phyloP scores from a whole-genome alignment of 35 echinoderm and acorn worm species.

The Lytechinus variegatus region DNA sequence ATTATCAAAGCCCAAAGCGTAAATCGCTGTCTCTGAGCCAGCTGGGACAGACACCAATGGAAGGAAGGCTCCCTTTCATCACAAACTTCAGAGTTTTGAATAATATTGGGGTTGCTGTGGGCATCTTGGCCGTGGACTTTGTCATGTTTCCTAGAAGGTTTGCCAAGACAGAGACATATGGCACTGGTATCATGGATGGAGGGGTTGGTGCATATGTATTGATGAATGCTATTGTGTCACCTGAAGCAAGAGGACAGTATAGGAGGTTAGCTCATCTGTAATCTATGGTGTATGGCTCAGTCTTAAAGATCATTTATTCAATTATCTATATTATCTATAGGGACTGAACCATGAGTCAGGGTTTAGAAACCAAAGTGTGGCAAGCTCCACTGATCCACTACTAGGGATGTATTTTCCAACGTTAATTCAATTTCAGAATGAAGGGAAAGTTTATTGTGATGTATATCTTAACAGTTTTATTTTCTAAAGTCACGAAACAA shows the following conservation, averaged over 20 bases:
- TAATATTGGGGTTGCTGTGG: conserved; percentile 70
- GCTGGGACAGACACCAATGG: conserved; percentile 28
- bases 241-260: conserved; percentile 77
- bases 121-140: conserved; percentile 96
- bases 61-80: conserved; percentile 65
- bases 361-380: too few relatives aligned
- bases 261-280: background rate
- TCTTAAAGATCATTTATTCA: too few relatives aligned
- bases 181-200: conserved; percentile 88
- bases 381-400: too few relatives aligned
- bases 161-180: conserved; percentile 94
- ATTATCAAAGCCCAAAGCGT: conserved; percentile 1
- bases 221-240: conserved; percentile 84
- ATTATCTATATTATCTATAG: too few relatives aligned
- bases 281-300: too few relatives aligned
- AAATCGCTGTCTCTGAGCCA: background rate
- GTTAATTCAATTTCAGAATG: too few relatives aligned
- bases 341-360: too few relatives aligned
- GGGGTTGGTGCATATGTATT: conserved; percentile 83
- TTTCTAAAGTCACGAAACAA: too few relatives aligned
- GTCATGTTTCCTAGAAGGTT: conserved; percentile 82
- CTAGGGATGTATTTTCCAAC: too few relatives aligned
- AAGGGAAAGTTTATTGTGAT: too few relatives aligned
- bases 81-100: conserved; percentile 71
- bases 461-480: too few relatives aligned